Base-by-base conservation (phyloP, 1,140 invertebrate genomes). In the Camponotus vicinus region DNA sequence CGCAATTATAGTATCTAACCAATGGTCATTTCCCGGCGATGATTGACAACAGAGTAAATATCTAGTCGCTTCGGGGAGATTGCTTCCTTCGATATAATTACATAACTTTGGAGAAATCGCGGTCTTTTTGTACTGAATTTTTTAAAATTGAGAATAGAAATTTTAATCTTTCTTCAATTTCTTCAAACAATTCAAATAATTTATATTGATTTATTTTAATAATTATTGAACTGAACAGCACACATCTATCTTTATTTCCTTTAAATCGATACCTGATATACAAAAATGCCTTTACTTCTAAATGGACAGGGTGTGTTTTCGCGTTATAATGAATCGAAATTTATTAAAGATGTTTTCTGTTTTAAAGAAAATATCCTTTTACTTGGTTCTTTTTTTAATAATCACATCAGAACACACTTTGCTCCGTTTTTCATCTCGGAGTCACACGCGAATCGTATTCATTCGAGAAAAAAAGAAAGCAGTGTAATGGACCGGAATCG, bases 1-100 rank as follows among this genome's bases (percentile, higher is more conserved):
- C 11, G 27, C 52, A 82, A 82, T 71, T 73, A 52, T 18, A 52
- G 18, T 52, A 82, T 82, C 79, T 82, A 82, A 82, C 49, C 64
- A 52, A 57, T 42, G 2, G 27, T 80, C 45, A 4, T 64, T 77
- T 77, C 18, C 32, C 15, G 34, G 5, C 11, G 45, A 80, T 69
- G 55, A 82, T 73, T 55, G 27, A 59, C 59, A 67, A 73, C 18
- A 42, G 67, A 21, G 37, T 27, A n/a, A 57, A 49, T 82, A 61
- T 27, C 11, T 9, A 18, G 34, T 61, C 9, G 27, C 55, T 45
- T 49, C 34, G 37, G 7, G 34, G 9, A 7, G 9, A 37, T 73
- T 8, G 27, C 32, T 55, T 49, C 63, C n/a, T 5, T 49, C 11
- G 13, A 61, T 9, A 27, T 82, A 82, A 82, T 73, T 82, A 42